A percentile compares a stretch with the other conserved stretches of the same genome.
phyloP scores from a whole-genome alignment of 2,113 vertebrate genomes.

The Uropsilus gracilis region DNA sequence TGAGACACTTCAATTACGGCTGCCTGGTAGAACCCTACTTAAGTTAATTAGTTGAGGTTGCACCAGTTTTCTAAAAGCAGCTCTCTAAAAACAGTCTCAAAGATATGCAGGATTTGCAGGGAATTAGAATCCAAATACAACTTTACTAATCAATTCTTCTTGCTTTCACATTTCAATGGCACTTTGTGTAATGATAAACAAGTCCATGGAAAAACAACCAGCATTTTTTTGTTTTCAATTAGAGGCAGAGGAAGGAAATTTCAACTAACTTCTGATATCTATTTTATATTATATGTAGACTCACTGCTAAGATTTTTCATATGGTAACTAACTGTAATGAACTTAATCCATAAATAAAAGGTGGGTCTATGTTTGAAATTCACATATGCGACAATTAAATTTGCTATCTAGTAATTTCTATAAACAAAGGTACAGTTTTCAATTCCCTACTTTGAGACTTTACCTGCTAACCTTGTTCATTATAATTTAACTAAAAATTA shows the following conservation, averaged over 20 bases:
- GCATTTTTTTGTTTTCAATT: conserved; percentile 66
- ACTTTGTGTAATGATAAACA: conserved; percentile 75
- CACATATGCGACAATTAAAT: conserved; percentile 76
- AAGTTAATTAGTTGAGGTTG: conserved; percentile 73
- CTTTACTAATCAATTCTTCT: conserved; percentile 83
- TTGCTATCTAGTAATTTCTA: conserved; percentile 61
- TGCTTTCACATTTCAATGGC: conserved; percentile 82
- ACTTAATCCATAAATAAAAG: conserved; percentile 74
- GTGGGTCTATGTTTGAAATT: conserved; percentile 79
- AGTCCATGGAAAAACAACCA: conserved; percentile 78
- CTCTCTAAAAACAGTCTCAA: conserved; percentile 46
- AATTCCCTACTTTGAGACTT: background rate
- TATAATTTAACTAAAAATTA: background rate
- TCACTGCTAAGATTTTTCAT: conserved; percentile 68
- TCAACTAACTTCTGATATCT: background rate
- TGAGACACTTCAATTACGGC: conserved; percentile 66
- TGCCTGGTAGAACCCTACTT: conserved; percentile 36
- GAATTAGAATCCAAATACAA: conserved; percentile 80
- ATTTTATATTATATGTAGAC: conserved; percentile 48
- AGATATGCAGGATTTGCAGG: conserved; percentile 48
- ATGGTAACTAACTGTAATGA: conserved; percentile 55
- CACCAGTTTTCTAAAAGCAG: conserved; percentile 65
- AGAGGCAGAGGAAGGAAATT: conserved; percentile 14
- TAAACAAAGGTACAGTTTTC: conserved; percentile 55
- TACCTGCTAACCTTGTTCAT: background rate